Evolutionary conservation across 2,888 invertebrate genomes (phyloP).

Genomic region (Flabesymbios commensalis): DNA sequence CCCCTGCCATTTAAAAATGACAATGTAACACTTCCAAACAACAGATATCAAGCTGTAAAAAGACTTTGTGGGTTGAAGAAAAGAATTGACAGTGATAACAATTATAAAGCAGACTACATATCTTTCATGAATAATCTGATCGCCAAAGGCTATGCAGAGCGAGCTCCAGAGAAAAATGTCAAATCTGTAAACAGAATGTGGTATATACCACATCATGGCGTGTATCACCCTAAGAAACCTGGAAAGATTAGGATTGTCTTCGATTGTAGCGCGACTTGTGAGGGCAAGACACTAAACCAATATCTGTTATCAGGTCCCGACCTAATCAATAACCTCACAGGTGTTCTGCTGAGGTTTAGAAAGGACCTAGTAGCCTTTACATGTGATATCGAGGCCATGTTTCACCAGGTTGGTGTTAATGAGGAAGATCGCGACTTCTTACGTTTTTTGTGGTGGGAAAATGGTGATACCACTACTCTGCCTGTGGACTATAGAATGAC

Average conservation of each 20-base stretch:
- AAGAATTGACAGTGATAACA: conserved; percentile 2
- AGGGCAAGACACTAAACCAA: background rate
- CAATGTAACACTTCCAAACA: conserved; percentile 11
- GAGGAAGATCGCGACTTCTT: background rate
- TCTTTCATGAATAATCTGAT: conserved; percentile 12
- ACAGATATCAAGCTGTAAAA: conserved; percentile 2
- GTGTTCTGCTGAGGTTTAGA: background rate
- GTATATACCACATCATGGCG: conserved; percentile 11
- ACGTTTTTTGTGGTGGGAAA: conserved; percentile 8
- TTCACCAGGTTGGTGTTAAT: conserved; percentile 2
- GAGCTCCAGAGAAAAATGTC: background rate
- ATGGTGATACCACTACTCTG: background rate
- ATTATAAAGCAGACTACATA: conserved; percentile 5
- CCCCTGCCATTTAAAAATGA: conserved; percentile 14
- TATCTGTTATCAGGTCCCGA: conserved; percentile 5
- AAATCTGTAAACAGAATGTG: background rate
- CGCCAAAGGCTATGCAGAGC: background rate
- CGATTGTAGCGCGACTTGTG: background rate
- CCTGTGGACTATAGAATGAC: conserved; percentile 1
- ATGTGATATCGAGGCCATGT: conserved; percentile 5
- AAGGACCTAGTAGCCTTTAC: conserved; percentile 3
- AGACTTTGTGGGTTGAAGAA: conserved; percentile 1
- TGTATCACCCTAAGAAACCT: background rate
- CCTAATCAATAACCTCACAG: background rate
- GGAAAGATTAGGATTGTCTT: conserved; percentile 2